Evolutionary conservation across 2,113 vertebrate genomes (phyloP), one percentile per base, ranked within the genome.

Genomic region (Uria lomvia): DNA sequence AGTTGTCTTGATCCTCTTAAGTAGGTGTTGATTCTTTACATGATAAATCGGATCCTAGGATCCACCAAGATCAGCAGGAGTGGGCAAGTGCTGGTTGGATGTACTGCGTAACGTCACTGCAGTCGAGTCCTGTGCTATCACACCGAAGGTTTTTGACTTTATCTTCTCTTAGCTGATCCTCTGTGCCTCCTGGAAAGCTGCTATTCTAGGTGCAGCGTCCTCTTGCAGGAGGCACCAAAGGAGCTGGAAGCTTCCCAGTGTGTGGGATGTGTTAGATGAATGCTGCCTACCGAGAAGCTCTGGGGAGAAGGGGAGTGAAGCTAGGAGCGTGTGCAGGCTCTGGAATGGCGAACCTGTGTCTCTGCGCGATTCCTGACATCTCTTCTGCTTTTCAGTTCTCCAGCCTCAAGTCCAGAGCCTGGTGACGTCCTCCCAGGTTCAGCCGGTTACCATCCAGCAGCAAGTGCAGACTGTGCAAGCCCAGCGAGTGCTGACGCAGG

Each of bases 341-440:
- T 45, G 12, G 22, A 47, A 59, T 0, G 4, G 71, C 55, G 43
- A 47, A 47, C 5, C 11, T 55, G 8, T 27, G 5, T 85, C 29
- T 77, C 82, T 59, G 9, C 1, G 8, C 72, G 40, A 1, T 58
- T 85, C 27, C 70, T 96, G 85, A 93, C 9, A 42, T 75, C 32
- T 86, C 75, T 81, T 78, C 78, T 38, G 68, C 67, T 88, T 96
- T 91, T 38, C 96, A 99, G 99, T 99, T 75, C 98, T 99, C 45
- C 99, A 99, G 91, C 99, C 99, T 62, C 99, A 99, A 95, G 92
- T 99, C 77, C 99, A 99, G 97, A 99, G 99, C 98, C 98, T 99
- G 62, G 97, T 99, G 98, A 99, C 99, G 0, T 99, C 99, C 59
- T 98, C 98, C 3, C 99, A 99, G 95, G 98, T 99, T 8, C 99